Evolutionary conservation across 1,140 invertebrate species (phyloP).

Genomic region (Orius insidiosus): DNA sequence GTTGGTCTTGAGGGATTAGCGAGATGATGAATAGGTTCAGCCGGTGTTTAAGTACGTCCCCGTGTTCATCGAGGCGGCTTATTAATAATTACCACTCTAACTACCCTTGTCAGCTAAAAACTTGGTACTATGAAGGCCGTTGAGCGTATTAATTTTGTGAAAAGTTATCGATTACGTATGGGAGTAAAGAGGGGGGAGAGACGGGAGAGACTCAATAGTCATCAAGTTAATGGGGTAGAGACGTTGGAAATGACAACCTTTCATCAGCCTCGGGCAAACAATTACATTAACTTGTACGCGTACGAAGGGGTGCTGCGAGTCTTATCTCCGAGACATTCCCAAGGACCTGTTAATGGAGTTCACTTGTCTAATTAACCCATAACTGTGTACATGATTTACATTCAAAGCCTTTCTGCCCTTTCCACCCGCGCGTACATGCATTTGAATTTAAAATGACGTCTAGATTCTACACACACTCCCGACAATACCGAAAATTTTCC

Average conservation of each 20-base stretch:
- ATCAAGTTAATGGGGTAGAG: conserved; percentile 8
- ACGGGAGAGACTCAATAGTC: background rate
- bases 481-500: too few species aligned
- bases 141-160: too few species aligned
- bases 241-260: conserved; percentile 6
- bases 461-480: too few species aligned
- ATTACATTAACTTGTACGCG: conserved; percentile 5
- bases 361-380: conserved; percentile 9
- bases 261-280: conserved; percentile 6
- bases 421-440: background rate
- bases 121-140: too few species aligned
- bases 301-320: conserved; percentile 1
- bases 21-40: too few species aligned
- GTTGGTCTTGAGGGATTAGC: too few species aligned
- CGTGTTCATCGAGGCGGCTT: too few species aligned
- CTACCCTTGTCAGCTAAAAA: too few species aligned
- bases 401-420: conserved; percentile 1
- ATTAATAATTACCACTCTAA: too few species aligned
- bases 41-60: too few species aligned
- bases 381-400: conserved; percentile 8
- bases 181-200: background rate
- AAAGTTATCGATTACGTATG: background rate
- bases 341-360: conserved; percentile 7
- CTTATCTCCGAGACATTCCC: background rate
- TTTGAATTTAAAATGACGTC: conserved; percentile 7